Conservation (phyloP, 2,888 invertebrate genomes). For the Chloromyia formosa region DNA sequence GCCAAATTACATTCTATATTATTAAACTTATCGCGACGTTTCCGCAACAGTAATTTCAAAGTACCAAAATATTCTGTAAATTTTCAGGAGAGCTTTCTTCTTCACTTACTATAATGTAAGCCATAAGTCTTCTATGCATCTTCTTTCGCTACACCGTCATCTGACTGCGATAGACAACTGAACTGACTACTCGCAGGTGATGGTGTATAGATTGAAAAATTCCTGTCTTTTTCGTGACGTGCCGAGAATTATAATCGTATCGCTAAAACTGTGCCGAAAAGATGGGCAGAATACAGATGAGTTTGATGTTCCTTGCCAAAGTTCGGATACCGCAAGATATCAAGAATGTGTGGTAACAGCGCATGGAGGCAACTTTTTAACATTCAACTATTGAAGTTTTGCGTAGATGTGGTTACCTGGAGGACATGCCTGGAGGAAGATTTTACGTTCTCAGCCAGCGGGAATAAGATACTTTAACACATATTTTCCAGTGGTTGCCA, state of each 20-base stretch:
- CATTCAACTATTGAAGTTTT: neutral
- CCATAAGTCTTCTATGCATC: no score
- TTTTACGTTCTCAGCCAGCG: no score
- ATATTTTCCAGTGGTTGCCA: no score
- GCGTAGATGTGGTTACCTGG: no score
- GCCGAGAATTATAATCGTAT: conserved; percentile 11
- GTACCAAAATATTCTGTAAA: no score
- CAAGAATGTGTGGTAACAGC: neutral
- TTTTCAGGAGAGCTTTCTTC: no score
- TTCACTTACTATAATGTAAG: no score
- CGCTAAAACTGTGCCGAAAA: neutral
- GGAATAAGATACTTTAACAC: no score
- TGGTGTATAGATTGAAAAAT: conserved; percentile 28
- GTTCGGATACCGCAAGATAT: neutral
- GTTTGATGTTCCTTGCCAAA: neutral
- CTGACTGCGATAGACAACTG: no score
- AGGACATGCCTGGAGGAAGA: no score
- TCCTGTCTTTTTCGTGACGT: conserved; percentile 26
- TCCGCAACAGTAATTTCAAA: conserved; percentile 5
- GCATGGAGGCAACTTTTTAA: neutral
- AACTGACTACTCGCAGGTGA: no score
- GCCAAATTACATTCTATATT: conserved; percentile 29
- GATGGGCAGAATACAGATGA: conserved; percentile 27
- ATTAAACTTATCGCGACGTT: conserved; percentile 18
- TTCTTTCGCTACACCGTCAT: no score